These are phyloP conservation scores for Isichthys henryi DNA, from an alignment of 2,113 vertebrate genomes.

Conservation along the genomic window DNA sequence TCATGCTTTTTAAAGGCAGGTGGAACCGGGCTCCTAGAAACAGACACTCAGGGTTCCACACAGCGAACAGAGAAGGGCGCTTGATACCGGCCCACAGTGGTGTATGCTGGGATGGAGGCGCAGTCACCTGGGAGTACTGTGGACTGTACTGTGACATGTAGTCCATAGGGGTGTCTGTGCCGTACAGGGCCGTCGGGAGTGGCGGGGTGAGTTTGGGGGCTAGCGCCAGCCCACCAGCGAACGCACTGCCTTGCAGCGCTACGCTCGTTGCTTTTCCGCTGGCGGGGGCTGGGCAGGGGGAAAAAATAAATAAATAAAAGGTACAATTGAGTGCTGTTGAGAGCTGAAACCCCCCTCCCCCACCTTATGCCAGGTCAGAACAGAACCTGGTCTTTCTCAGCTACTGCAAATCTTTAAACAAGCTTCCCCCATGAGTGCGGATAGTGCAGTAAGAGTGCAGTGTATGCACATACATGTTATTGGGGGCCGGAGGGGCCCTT, in stretches of 20 bases:
- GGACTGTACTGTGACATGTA: conserved; percentile 72
- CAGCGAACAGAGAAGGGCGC: not conserved
- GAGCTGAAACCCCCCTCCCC: not conserved
- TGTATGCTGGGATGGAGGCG: not conserved
- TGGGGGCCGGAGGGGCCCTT: not conserved
- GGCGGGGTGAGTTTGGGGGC: conserved; percentile 53
- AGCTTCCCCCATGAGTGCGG: not conserved
- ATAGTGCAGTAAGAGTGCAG: not conserved
- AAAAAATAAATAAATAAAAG: not conserved
- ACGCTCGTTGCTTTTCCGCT: conserved; percentile 62
- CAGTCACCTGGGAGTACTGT: conserved; percentile 62
- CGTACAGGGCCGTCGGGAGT: conserved; percentile 63
- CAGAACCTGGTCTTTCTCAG: not conserved
- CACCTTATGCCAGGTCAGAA: not conserved
- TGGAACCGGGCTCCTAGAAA: not conserved
- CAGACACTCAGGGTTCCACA: not conserved
- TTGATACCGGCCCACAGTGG: not conserved
- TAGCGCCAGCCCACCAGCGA: conserved; percentile 39
- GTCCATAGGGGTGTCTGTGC: conserved; percentile 62
- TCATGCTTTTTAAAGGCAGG: not conserved
- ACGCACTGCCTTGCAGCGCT: conserved; percentile 53
- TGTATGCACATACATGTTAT: not conserved
- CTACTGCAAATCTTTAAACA: not conserved
- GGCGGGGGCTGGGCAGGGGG: conserved; percentile 51
- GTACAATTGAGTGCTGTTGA: not conserved